Evolutionary conservation across 2,888 invertebrate species (phyloP).

Genomic region (Tachina lurida): DNA sequence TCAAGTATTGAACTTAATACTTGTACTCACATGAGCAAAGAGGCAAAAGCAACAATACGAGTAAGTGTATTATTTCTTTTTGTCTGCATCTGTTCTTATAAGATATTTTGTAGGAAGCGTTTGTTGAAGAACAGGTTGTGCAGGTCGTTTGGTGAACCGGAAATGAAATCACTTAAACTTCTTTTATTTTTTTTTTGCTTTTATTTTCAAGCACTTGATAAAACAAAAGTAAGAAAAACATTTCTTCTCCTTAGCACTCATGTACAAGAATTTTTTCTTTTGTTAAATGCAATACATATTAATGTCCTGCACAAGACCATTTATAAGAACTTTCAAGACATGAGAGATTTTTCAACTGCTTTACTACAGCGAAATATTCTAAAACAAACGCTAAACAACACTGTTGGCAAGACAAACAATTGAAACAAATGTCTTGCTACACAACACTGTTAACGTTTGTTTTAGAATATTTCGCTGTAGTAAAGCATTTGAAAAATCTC

Average conservation of each 20-base stretch:
- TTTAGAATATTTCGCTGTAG: no score
- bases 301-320: no score
- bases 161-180: conserved; percentile 58
- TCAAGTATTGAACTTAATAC: conserved; percentile 65
- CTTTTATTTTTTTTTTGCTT: conserved; percentile 20
- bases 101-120: conserved; percentile 26
- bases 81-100: conserved; percentile 16
- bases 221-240: background rate
- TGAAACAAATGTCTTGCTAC: no score
- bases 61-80: conserved; percentile 21
- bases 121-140: conserved; percentile 14
- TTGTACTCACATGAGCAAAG: conserved; percentile 17
- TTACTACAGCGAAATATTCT: no score
- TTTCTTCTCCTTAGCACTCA: conserved; percentile 23
- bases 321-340: no score
- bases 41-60: conserved; percentile 27
- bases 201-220: background rate
- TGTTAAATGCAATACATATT: background rate
- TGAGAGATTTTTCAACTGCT: no score
- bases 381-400: no score
- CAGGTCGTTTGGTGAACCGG: conserved; percentile 55
- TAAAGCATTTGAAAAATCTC: no score
- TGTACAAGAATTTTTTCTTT: conserved; percentile 2
- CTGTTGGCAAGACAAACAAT: no score
- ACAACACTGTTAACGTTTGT: no score